Percentiles rank a stretch among this genome's conserved stretches.
phyloP scores from a whole-genome alignment of 2,888 invertebrate genomes.

The Sepiola atlantica region DNA sequence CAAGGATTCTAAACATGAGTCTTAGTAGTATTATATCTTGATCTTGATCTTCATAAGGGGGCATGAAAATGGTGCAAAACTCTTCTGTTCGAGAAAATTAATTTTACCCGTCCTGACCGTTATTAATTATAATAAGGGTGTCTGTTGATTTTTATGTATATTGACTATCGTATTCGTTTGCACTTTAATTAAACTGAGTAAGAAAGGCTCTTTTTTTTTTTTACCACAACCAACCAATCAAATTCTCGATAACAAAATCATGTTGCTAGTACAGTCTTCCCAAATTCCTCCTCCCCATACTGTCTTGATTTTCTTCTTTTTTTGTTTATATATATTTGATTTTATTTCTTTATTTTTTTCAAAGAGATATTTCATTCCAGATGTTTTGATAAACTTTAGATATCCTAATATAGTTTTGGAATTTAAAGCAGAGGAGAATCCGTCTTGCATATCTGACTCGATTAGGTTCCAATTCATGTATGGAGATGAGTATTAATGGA shows the following conservation, averaged over 20 bases:
- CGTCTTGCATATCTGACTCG: neutral
- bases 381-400: neutral
- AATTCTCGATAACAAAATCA: neutral
- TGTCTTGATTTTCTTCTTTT: too few species aligned
- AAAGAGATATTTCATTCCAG: neutral
- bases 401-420: slow-evolving; percentile 32
- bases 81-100: too few species aligned
- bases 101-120: too few species aligned
- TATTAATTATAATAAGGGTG: too few species aligned
- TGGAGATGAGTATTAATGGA: neutral
- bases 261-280: neutral
- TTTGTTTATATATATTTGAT: too few species aligned
- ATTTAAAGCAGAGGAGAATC: neutral
- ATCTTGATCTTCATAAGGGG: too few species aligned
- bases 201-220: neutral
- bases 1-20: too few species aligned
- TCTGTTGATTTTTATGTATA: neutral
- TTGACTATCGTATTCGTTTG: too few species aligned
- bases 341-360: too few species aligned
- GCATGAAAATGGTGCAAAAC: too few species aligned
- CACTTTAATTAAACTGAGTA: neutral
- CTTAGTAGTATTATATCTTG: too few species aligned
- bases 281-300: too few species aligned
- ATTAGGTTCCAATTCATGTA: neutral
- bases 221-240: neutral